A percentile compares a stretch with the other conserved stretches of the same genome.
These are phyloP conservation scores for Periplaneta americana DNA, from an alignment of 1,140 invertebrate species.

Conservation along the genomic window DNA sequence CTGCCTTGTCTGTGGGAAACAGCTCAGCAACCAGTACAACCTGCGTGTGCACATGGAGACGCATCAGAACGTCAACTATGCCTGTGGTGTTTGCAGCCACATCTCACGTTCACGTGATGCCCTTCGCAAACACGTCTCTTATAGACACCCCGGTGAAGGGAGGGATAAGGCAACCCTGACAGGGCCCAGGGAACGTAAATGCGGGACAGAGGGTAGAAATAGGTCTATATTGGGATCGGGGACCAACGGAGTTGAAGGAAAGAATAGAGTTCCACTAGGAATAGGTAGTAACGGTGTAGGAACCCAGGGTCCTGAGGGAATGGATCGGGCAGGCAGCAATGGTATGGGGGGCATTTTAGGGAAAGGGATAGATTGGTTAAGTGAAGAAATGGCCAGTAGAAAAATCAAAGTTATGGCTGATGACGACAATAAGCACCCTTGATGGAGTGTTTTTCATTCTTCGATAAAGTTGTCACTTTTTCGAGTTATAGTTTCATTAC, in stretches of 20 bases:
- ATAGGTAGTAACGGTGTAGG: neutral
- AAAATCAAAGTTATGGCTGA: neutral
- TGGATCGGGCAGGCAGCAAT: neutral
- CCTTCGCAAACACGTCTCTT: conserved; percentile 80
- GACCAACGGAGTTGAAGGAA: neutral
- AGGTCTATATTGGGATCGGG: neutral
- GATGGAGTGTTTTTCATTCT: neutral
- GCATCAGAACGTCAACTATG: conserved; percentile 42
- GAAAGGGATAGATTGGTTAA: neutral
- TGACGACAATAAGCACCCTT: neutral
- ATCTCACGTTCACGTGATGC: conserved; percentile 81
- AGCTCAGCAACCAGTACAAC: conserved; percentile 85
- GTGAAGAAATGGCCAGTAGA: neutral
- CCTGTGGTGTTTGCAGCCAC: conserved; percentile 76
- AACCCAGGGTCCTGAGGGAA: neutral
- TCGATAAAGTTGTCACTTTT: neutral
- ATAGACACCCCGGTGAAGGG: conserved; percentile 57
- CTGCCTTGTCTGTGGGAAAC: conserved; percentile 81
- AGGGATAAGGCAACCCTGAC: neutral
- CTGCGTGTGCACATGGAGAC: conserved; percentile 84
- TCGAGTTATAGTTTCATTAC: neutral
- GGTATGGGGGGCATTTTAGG: neutral
- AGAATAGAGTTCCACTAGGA: neutral
- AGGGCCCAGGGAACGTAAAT: neutral
- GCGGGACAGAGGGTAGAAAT: neutral